Base-by-base conservation (phyloP, 2,888 invertebrate species). In the Beris morrisii region DNA sequence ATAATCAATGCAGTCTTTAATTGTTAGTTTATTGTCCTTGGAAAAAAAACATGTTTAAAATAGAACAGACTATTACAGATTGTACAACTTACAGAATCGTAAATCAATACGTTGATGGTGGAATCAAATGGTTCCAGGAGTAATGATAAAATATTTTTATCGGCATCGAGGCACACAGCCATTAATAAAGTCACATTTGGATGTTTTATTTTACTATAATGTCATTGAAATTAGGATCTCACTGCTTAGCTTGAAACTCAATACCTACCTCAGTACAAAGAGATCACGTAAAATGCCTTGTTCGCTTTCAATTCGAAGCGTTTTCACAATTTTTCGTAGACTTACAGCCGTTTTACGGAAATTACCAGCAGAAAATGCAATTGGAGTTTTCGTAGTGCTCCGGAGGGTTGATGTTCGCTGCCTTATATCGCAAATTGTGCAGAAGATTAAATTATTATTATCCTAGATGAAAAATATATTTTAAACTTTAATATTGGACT, bases 161-260 rank as follows among this genome's bases (percentile, higher is more conserved):
- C 76, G 1, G 78, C 73, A 68, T 83, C 82, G 4, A 81, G 80
- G 70, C 79, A 82, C 4, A 84, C 72, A 7, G 83, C 84, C 84
- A 84, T 84, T 53, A 84, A 73, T 52, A 83, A 79, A 67, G 83
- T 79, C 69, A 84, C 82, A 71, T 83, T 83, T 5, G 83, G 83
- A 70, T 84, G 84, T 69, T 83, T 83, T 74, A 81, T 82, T 76
- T 83, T 82, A 38, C 45, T 45, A 15, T 4, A 48, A 15, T 48
- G 4, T 48, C n/a, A 48, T 6, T 13, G 4, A 3, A 13, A 48
- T 12, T n/a, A 15, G 48, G 4, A 48, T n/a, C 5, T 1, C 9
- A n/a, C 44, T 44, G 9, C 11, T 44, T 9, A 44, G 9, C 44
- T 12, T 44, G 9, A 44, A 44, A 44, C 9, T 44, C 44, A 3